These are phyloP conservation scores for Cyphomyrus discorhynchus DNA, from an alignment of 2,113 vertebrate species.

Conservation along the genomic window DNA sequence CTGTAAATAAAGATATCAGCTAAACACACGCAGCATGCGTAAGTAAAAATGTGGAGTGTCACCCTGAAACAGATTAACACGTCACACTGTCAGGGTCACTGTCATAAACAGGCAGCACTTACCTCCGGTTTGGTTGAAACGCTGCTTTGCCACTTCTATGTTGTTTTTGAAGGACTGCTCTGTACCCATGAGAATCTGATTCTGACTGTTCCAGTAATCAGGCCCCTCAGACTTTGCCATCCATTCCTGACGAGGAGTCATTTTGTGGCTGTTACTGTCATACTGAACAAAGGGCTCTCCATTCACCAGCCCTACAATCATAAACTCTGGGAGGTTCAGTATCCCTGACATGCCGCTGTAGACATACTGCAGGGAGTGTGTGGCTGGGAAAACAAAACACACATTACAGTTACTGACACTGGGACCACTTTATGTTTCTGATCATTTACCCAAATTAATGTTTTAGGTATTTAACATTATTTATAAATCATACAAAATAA, in stretches of 20 bases:
- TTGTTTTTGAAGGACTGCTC: background rate
- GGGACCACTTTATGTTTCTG: too few relatives aligned
- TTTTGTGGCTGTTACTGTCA: background rate
- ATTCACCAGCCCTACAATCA: fast-evolving
- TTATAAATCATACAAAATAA: too few relatives aligned
- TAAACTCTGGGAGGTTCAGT: background rate
- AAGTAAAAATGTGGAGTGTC: background rate
- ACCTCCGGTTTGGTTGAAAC: background rate
- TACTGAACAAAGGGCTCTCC: background rate
- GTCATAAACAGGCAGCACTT: background rate
- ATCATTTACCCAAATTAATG: too few relatives aligned
- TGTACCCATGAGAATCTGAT: background rate
- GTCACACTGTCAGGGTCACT: background rate
- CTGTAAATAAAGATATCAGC: background rate
- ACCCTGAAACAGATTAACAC: background rate
- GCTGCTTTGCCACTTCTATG: background rate
- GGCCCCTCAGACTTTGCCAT: fast-evolving
- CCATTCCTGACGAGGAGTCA: background rate
- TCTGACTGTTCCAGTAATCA: background rate
- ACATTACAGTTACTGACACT: background rate
- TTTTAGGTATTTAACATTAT: too few relatives aligned
- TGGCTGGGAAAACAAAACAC: background rate
- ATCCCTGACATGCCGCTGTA: background rate
- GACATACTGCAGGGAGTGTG: background rate
- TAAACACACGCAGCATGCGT: background rate